phyloP scores from a whole-genome alignment of 1,140 invertebrate species.

The Drosophila trapezifrons region DNA sequence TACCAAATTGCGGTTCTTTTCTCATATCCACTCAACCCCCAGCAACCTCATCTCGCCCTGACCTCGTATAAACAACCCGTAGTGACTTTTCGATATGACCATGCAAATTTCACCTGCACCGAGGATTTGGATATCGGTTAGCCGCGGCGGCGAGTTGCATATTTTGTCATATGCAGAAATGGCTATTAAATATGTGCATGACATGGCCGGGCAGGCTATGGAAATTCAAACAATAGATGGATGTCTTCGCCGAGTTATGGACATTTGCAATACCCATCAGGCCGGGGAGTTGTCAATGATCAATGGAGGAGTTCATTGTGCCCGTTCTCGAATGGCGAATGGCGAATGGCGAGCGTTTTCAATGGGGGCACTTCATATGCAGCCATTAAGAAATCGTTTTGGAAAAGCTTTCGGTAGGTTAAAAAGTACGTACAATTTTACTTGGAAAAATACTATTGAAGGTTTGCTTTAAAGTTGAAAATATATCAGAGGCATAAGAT shows the following conservation, averaged over 20 bases:
- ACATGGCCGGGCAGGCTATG: constrained; percentile 54
- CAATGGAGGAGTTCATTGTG: constrained; percentile 25
- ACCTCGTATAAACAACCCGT: constrained; percentile 44
- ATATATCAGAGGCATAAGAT: too few relatives aligned
- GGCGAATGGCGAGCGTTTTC: constrained; percentile 3
- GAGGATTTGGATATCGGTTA: constrained; percentile 32
- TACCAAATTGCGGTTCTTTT: constrained; percentile 31
- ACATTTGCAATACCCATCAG: constrained; percentile 54
- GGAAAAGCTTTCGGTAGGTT: not conserved
- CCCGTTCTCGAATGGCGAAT: constrained; percentile 1
- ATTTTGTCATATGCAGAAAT: constrained; percentile 76
- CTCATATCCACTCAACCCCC: constrained; percentile 22
- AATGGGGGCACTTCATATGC: constrained; percentile 17
- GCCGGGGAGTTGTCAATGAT: constrained; percentile 20
- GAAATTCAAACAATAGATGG: constrained; percentile 53
- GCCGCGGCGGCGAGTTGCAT: constrained; percentile 49
- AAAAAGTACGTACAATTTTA: not conserved
- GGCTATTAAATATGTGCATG: constrained; percentile 80
- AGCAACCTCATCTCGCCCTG: constrained; percentile 50
- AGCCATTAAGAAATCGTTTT: constrained; percentile 5
- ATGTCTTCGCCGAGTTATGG: constrained; percentile 52
- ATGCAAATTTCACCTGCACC: constrained; percentile 78
- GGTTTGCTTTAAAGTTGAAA: not conserved
- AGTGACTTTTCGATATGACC: constrained; percentile 67
- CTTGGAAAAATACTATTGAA: not conserved